Conservation (phyloP, 1,140 invertebrate species). For the Caenorhabditis remanei region DNA sequence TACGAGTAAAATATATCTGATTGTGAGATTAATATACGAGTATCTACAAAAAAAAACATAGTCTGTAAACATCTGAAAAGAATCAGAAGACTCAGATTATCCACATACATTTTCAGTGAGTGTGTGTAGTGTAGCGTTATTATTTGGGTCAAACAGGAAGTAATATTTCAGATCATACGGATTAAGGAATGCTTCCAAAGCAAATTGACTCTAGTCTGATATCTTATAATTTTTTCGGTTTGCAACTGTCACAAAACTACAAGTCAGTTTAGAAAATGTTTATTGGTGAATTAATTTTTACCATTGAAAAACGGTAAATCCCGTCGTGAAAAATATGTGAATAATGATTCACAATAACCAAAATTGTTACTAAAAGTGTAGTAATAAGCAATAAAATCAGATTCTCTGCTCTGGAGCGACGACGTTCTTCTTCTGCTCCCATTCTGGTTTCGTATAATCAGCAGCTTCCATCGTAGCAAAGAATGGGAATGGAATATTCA, state of each 20-base stretch:
- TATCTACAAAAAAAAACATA: no score
- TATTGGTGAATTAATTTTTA: no score
- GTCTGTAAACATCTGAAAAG: neutral
- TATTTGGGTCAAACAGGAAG: neutral
- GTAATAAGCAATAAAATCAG: neutral
- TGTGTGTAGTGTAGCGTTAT: neutral
- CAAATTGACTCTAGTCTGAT: no score
- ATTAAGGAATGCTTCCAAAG: no score
- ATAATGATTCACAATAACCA: no score
- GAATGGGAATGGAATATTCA: slow-evolving; percentile 62
- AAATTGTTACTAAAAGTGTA: neutral
- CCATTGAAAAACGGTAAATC: no score
- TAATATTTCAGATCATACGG: neutral
- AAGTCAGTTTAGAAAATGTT: no score
- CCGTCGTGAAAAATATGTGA: no score
- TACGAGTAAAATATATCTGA: neutral
- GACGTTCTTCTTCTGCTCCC: slow-evolving; percentile 19
- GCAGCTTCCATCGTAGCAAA: slow-evolving; percentile 55
- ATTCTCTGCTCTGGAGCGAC: neutral
- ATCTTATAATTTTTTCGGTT: neutral
- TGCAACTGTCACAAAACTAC: neutral
- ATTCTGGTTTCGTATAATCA: slow-evolving; percentile 60
- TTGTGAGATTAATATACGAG: no score
- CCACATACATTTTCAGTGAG: no score
- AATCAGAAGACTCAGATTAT: neutral